A percentile compares a stretch with the other conserved stretches of the same genome.
Conservation (phyloP, 92 coral and sea anemone species). For the Paramuricea clavata region DNA sequence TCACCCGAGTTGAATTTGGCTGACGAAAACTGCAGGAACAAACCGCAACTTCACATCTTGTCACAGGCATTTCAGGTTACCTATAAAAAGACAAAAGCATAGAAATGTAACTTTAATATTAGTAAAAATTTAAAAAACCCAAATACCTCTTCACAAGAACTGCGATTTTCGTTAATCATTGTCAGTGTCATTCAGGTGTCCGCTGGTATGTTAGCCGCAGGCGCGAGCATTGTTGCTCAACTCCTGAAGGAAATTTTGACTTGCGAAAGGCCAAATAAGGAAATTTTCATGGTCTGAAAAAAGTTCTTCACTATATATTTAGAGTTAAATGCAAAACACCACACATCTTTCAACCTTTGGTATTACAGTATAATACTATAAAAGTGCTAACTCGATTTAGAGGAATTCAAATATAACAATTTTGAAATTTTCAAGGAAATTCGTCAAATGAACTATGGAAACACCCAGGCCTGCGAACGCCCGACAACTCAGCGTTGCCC, state of each 20-base stretch:
- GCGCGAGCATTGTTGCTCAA: constrained; percentile 1
- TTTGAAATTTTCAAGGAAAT: not conserved
- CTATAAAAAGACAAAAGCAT: not conserved
- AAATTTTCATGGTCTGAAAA: too few relatives aligned
- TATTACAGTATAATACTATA: too few relatives aligned
- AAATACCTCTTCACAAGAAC: constrained; percentile 4
- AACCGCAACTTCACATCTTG: not conserved
- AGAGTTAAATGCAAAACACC: too few relatives aligned
- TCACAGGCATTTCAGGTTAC: not conserved
- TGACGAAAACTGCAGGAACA: not conserved
- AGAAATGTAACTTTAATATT: not conserved
- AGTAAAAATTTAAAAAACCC: not conserved
- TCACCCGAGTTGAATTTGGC: constrained; percentile 6
- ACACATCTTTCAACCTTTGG: too few relatives aligned
- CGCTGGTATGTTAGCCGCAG: constrained; percentile 14
- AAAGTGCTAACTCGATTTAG: too few relatives aligned
- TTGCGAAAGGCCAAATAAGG: too few relatives aligned
- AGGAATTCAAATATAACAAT: too few relatives aligned
- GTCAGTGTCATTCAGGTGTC: not conserved
- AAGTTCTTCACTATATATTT: too few relatives aligned
- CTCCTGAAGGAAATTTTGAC: not conserved
- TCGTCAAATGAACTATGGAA: not conserved
- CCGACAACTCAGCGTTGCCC: too few relatives aligned
- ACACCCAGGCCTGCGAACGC: not conserved
- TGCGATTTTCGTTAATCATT: constrained; percentile 6